Base-by-base conservation (phyloP, 2,888 invertebrate species). In the Eristalis tenax region DNA sequence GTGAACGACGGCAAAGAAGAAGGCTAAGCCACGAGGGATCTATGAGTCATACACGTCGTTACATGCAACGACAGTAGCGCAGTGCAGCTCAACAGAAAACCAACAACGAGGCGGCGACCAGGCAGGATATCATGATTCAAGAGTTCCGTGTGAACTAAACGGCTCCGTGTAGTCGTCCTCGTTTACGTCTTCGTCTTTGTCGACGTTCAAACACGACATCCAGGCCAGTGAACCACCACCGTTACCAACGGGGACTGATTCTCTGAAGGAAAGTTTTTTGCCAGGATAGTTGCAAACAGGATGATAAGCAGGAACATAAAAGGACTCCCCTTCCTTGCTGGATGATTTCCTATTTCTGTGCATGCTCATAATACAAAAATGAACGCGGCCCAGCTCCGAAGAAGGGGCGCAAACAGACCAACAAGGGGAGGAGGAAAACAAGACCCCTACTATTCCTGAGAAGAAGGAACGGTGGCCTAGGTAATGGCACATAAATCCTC, bases 331-430 rank as follows among this genome's bases (percentile, higher is more conserved):
- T 65, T 68, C 66, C 70, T 35, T 71, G 57, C 68, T 74, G 69
- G 82, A 83, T 86, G 82, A 83, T 86, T 86, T 86, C 61, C 78
- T 75, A 86, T 86, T 86, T 86, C 82, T 83, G 83, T 86, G 86
- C 86, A 86, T 76, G 83, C 68, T 83, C 71, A 83, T 76, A 79
- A 79, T 79, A 83, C 59, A 56, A 78, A 83, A 83, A 78, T 35
- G 77, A 38, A 80, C 73, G 40, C 77, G 28, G 56, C 28, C 38
- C 38, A 65, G 61, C 56, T 56, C 64, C 13, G 28, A 56, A 4
- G 3, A 28, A 15, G 18, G 38, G 50, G 15, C 28, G 22, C 38
- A n/a, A 15, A 56, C 73, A 57, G 23, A 50, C 28, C 59, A 68
- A 32, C 2, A 38, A n/a, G 63, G 50, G 64, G 68, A 15, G 56